These are phyloP conservation scores for Macropis europaea DNA, from an alignment of 2,888 invertebrate genomes.

Conservation along the genomic window DNA sequence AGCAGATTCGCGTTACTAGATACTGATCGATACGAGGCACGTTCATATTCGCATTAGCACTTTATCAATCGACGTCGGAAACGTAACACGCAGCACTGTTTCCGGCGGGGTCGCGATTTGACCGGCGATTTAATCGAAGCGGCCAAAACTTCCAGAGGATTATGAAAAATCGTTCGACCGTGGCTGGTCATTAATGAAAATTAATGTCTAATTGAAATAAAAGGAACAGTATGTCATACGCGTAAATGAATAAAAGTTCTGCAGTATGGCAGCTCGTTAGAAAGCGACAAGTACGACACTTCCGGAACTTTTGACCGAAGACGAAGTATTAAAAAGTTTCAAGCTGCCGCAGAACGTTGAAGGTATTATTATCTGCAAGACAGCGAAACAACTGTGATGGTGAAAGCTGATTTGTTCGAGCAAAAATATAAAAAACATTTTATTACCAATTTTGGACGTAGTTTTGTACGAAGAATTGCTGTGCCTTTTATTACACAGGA, in stretches of 20 bases:
- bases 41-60: conserved; percentile 10
- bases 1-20: background rate
- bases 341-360: background rate
- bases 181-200: background rate
- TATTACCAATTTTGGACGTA: too few relatives aligned
- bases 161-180: background rate
- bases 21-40: background rate
- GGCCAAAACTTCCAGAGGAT: background rate
- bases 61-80: conserved; percentile 5
- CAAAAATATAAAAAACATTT: too few relatives aligned
- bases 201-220: background rate
- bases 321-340: background rate
- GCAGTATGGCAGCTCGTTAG: background rate
- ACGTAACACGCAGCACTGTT: background rate
- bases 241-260: background rate
- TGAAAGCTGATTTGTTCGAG: too few relatives aligned
- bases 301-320: background rate
- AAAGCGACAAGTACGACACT: background rate
- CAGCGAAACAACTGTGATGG: too few relatives aligned
- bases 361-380: background rate
- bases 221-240: background rate
- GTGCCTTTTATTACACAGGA: too few relatives aligned
- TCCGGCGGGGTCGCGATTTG: background rate
- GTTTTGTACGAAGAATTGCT: too few relatives aligned
- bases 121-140: background rate